Evolutionary conservation across 1,140 invertebrate species (phyloP).

Genomic region (Spodoptera litura): DNA sequence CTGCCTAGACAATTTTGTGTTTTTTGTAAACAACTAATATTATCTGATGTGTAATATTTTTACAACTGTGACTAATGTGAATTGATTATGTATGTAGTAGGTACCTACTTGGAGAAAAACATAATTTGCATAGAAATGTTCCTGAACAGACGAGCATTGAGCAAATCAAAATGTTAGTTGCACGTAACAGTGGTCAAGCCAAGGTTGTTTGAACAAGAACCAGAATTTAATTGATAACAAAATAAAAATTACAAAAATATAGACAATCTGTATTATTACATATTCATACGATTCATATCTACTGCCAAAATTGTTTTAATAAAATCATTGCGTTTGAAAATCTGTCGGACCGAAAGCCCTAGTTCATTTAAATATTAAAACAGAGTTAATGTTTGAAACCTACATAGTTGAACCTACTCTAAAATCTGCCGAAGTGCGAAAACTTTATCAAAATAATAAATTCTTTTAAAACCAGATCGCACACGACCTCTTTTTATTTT

Average conservation of each 20-base stretch:
- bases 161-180: background rate
- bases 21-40: background rate
- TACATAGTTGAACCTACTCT: too few relatives aligned
- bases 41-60: background rate
- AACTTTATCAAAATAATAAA: too few relatives aligned
- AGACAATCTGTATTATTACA: too few relatives aligned
- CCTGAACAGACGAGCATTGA: background rate
- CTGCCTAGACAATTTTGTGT: background rate
- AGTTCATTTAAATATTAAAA: too few relatives aligned
- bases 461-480: too few relatives aligned
- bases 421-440: too few relatives aligned
- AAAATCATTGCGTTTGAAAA: too few relatives aligned
- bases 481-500: too few relatives aligned
- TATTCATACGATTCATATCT: too few relatives aligned
- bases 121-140: slow-evolving; percentile 11
- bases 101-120: background rate
- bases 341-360: too few relatives aligned
- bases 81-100: background rate
- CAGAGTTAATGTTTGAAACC: too few relatives aligned
- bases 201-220: slow-evolving; percentile 2
- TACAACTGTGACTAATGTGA: background rate
- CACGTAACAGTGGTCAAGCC: background rate
- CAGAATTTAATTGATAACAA: background rate
- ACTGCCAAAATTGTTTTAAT: too few relatives aligned
- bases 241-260: background rate